These are phyloP conservation scores for Dascyllus trimaculatus DNA, from an alignment of 2,113 vertebrate species.

Conservation along the genomic window DNA sequence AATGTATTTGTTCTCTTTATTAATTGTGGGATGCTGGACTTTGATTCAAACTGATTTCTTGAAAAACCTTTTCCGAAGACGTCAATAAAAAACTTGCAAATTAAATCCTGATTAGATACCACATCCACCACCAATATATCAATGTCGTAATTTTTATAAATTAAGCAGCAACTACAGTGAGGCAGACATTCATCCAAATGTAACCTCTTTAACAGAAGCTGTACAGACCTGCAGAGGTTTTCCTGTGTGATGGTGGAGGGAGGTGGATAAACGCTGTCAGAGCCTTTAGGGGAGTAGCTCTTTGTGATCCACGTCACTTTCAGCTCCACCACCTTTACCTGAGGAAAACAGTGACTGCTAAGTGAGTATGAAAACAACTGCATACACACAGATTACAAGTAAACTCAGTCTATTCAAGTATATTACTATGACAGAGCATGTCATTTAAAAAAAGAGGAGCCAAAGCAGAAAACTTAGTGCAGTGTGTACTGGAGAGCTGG, in stretches of 20 bases:
- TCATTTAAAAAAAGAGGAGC: no score
- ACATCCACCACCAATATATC: background rate
- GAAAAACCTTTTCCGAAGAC: background rate
- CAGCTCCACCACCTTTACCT: conserved; percentile 97
- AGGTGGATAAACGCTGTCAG: conserved; percentile 96
- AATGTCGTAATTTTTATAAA: no score
- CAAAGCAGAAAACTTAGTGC: no score
- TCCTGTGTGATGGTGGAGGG: conserved; percentile 94
- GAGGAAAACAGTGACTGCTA: conserved; percentile 19
- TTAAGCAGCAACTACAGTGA: no score
- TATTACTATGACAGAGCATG: no score
- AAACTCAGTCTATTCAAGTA: background rate
- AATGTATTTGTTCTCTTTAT: background rate
- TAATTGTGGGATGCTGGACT: no score
- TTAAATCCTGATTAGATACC: background rate
- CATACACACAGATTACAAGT: background rate
- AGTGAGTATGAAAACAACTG: background rate
- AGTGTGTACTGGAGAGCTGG: no score
- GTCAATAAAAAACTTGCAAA: background rate
- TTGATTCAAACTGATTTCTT: background rate
- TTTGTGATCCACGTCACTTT: conserved; percentile 99
- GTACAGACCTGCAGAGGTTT: conserved; percentile 90
- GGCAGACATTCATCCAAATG: no score
- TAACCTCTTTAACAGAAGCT: no score
- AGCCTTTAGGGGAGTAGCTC: conserved; percentile 96